phyloP scores from a whole-genome alignment of 2,113 vertebrate genomes.

The Cynoglossus semilaevis region DNA sequence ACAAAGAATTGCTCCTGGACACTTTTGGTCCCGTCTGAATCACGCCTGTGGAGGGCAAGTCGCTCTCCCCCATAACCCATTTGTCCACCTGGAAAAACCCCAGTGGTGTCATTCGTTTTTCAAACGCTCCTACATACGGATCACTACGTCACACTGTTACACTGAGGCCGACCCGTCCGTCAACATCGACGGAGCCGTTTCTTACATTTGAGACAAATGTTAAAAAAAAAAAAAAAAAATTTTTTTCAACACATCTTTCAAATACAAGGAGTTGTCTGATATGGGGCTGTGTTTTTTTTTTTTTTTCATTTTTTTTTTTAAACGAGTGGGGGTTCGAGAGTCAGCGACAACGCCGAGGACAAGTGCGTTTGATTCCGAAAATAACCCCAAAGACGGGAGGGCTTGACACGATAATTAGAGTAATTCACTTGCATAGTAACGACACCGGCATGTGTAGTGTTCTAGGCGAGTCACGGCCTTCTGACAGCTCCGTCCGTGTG shows the following conservation, averaged over 20 bases:
- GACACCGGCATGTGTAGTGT: constrained; percentile 80
- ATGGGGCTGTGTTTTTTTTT: neutral
- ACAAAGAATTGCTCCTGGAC: constrained; percentile 29
- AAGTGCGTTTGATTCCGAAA: constrained; percentile 63
- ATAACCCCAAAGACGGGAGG: neutral
- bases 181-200: constrained; percentile 38
- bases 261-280: constrained; percentile 34
- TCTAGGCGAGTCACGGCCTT: constrained; percentile 70
- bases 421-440: constrained; percentile 89
- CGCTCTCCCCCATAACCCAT: constrained; percentile 42
- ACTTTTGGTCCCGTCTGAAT: constrained; percentile 20
- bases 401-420: constrained; percentile 53
- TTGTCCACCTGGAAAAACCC: constrained; percentile 18
- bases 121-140: constrained; percentile 38
- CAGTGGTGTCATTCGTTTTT: constrained; percentile 21
- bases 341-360: constrained; percentile 47
- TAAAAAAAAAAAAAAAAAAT: constrained; percentile 65
- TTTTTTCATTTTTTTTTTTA: neutral
- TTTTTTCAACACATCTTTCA: constrained; percentile 49
- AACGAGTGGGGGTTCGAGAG: constrained; percentile 22
- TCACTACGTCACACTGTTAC: constrained; percentile 59
- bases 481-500: constrained; percentile 65
- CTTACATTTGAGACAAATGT: constrained; percentile 38
- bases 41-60: constrained; percentile 57
- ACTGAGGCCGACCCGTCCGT: constrained; percentile 47